Conservation (phyloP, 2,113 vertebrate species). For the Oceanites oceanicus region DNA sequence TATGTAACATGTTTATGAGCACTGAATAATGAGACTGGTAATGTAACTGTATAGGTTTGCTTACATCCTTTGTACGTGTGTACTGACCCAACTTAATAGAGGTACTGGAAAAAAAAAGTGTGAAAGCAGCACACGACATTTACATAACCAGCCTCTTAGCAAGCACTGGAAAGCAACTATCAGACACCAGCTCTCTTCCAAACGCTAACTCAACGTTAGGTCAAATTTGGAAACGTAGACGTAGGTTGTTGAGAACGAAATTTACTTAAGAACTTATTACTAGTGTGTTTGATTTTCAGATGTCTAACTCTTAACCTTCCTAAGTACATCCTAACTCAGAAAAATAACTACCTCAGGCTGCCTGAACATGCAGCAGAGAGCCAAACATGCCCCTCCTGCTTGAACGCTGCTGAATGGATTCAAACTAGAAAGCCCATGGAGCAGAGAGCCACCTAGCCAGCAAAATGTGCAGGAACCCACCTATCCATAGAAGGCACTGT, state of each 20-base stretch:
- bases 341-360: background rate
- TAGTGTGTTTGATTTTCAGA: background rate
- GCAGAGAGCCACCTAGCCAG: background rate
- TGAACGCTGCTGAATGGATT: background rate
- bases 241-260: background rate
- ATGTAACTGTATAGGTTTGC: background rate
- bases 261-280: background rate
- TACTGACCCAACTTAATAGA: background rate
- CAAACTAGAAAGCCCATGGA: background rate
- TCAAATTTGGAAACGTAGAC: background rate
- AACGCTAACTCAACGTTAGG: background rate
- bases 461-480: background rate
- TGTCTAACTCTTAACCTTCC: background rate
- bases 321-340: background rate
- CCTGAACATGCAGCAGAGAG: background rate
- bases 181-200: background rate
- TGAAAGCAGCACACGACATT: background rate
- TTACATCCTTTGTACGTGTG: background rate
- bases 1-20: background rate
- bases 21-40: background rate
- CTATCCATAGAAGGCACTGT: background rate
- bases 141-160: background rate
- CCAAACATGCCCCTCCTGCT: rapidly evolving
- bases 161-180: background rate
- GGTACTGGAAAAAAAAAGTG: background rate